Evolutionary conservation across 2,888 invertebrate species (phyloP).

Genomic region (Spatulosminthurus flaviceps): DNA sequence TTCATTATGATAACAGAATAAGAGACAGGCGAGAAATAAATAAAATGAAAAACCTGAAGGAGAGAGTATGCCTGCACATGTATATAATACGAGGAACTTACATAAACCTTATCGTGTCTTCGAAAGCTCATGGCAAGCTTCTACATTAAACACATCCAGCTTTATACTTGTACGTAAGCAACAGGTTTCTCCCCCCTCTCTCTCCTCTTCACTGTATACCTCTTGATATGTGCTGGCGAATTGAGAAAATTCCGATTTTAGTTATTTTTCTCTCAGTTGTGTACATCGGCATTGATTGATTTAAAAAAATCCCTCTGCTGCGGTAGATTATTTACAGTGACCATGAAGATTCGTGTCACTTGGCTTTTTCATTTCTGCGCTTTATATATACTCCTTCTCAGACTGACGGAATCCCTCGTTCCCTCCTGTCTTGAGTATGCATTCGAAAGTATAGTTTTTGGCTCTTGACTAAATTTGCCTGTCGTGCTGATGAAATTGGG

Average conservation of each 20-base stretch:
- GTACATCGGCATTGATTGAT: background rate
- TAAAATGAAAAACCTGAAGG: background rate
- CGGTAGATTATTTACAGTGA: constrained; percentile 13
- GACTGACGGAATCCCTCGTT: background rate
- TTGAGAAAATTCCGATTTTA: constrained; percentile 14
- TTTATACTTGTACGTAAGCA: constrained; percentile 1
- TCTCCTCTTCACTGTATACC: background rate
- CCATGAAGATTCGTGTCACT: constrained; percentile 45
- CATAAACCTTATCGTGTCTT: constrained; percentile 7
- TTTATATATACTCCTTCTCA: background rate
- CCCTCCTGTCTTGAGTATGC: background rate
- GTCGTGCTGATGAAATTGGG: constrained; percentile 44
- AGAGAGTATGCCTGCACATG: background rate
- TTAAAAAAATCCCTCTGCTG: background rate
- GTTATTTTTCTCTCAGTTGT: constrained; percentile 4
- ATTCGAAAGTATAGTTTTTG: background rate
- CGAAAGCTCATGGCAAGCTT: background rate
- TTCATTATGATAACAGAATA: constrained; percentile 11
- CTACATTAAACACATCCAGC: constrained; percentile 9
- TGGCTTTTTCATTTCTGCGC: constrained; percentile 11
- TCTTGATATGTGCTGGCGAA: background rate
- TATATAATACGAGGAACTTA: background rate
- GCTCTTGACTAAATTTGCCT: background rate
- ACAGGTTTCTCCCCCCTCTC: constrained; percentile 13
- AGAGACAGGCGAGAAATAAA: background rate